Base-by-base conservation (phyloP, 2,113 vertebrate species). In the Hippocampus guttulatus region DNA sequence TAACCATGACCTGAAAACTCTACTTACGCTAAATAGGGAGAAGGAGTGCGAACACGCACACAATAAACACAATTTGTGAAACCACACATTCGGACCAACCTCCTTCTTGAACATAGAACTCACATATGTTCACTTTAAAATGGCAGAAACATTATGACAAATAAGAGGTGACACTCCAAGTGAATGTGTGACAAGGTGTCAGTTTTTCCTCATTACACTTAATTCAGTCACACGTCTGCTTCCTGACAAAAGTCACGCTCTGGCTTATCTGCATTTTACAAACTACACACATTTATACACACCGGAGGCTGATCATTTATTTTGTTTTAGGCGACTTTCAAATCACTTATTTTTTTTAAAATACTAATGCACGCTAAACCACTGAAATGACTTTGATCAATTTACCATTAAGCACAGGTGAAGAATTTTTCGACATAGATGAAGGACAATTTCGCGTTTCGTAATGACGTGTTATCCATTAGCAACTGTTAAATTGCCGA, bases 31-130 rank as follows among this genome's bases (percentile, higher is more conserved):
- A 87, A 85, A 88, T 81, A 84, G 80, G 73, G 85, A 75, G 78
- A 86, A 83, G 83, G 65, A 67, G 84, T 77, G 68, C n/a, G 73
- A 86, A 83, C 85, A 75, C 75, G 78, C 85, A 84, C 81, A 86
- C 81, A 70, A 81, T 75, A 83, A 52, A 67, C 79, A 47, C 54
- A 73, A 58, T 20, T 20, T 11, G 55, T 15, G 55, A 62, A 77
- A 30, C 8, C 45, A 72, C 72, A 71, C 49, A 62, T 38, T 38
- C 33, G 5, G 5, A 38, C 6, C 33, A 38, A 38, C 27, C 78
- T 25, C 43, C 40, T 33, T 43, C 25, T 43, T 65, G 21, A 23
- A 64, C 55, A 64, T 77, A 65, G 78, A 76, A 21, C 65, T 47
- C 58, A 58, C 58, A 11, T 67, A 72, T 45, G 5, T 3, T 58